Evolutionary conservation across 2,797 vertebrate species (phyloP).

Genomic region (Poecilia velifera): DNA sequence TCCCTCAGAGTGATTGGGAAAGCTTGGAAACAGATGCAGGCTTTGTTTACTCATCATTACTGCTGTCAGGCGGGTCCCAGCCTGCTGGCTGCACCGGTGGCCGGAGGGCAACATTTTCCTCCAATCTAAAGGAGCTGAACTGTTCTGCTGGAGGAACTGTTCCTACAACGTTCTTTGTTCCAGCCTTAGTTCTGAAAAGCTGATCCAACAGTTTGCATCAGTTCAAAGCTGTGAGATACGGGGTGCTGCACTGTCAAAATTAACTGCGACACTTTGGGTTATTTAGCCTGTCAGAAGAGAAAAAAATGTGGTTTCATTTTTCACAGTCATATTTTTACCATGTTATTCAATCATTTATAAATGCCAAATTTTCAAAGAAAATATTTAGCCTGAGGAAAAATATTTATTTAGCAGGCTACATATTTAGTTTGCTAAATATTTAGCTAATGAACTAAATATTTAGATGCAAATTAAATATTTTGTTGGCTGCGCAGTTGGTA

Average conservation of each 20-base stretch:
- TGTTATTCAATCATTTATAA: background rate
- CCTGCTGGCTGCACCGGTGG: constrained; percentile 48
- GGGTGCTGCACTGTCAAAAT: background rate
- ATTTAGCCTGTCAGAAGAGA: background rate
- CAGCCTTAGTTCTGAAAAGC: background rate
- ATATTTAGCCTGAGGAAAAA: background rate
- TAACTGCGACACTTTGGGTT: background rate
- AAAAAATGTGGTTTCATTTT: background rate
- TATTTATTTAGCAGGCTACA: background rate
- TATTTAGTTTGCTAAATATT: too few species aligned
- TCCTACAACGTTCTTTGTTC: background rate
- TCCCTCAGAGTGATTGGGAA: constrained; percentile 35
- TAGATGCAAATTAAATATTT: too few species aligned
- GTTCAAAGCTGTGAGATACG: background rate
- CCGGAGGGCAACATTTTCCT: constrained; percentile 39
- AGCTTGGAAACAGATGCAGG: constrained; percentile 35
- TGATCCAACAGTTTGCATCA: background rate
- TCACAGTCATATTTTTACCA: background rate
- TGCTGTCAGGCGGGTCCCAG: constrained; percentile 40
- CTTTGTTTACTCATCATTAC: constrained; percentile 40
- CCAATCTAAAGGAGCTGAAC: background rate
- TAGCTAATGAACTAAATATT: too few species aligned
- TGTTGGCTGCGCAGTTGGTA: too few species aligned
- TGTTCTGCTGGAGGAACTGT: background rate
- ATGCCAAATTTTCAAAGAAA: background rate